Conservation (phyloP, 2,113 vertebrate genomes). For the Plestiodon gilberti region DNA sequence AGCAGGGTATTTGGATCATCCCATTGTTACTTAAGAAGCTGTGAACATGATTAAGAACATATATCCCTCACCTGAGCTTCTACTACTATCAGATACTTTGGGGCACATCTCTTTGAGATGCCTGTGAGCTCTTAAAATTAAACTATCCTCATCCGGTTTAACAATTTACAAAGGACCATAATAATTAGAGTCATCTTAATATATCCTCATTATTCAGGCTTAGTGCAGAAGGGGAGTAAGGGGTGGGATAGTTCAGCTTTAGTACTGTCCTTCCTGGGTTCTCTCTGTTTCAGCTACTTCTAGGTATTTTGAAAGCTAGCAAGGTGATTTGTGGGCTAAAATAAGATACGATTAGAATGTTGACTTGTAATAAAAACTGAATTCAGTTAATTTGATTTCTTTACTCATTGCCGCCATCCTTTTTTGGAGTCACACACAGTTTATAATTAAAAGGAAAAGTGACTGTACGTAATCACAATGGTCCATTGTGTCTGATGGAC, state of each 20-base stretch:
- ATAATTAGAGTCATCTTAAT: background rate
- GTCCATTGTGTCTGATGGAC: background rate
- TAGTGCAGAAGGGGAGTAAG: background rate
- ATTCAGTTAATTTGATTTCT: background rate
- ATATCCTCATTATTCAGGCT: background rate
- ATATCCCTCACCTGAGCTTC: background rate
- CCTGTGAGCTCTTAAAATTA: background rate
- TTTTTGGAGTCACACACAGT: background rate
- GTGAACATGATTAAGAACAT: background rate
- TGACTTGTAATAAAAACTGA: background rate
- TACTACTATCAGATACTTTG: background rate
- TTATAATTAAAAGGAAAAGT: background rate
- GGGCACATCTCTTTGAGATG: background rate
- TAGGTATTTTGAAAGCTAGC: background rate
- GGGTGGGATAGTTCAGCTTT: background rate
- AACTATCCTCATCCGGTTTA: background rate
- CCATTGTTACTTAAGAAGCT: background rate
- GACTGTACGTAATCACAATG: background rate
- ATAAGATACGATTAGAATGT: background rate
- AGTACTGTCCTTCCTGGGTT: background rate
- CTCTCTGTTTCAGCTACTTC: background rate
- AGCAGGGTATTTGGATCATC: background rate
- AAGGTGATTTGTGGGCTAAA: background rate
- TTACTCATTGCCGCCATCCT: background rate
- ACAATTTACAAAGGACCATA: background rate